Base-by-base conservation (phyloP, 2,888 invertebrate species). In the Ophion slaviceki region DNA sequence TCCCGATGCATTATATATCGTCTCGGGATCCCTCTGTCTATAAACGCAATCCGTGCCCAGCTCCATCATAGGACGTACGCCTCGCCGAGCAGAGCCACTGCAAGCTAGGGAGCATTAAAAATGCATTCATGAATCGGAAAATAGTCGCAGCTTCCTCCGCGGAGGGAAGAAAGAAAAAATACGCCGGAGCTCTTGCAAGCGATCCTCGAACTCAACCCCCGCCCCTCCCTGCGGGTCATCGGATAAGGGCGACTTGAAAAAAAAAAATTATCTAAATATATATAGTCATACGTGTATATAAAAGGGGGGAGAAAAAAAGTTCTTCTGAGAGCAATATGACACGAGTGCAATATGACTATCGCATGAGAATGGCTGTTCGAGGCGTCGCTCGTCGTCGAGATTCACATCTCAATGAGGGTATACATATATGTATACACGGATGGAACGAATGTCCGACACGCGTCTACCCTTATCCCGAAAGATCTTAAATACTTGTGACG, bases 401-500 rank as follows among this genome's bases (percentile, higher is more conserved):
- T 80, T 72, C 66, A 64, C 68, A 86, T 82, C 85, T 77, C 78
- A n/a, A 78, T 53, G 75, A 80, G 80, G 85, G 82, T 61, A 75
- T 36, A 79, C 10, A 14, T 45, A 57, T 32, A 17, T n/a, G 28
- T 68, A 45, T 70, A 45, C 24, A 61, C 20, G 24, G 28, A 68
- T 61, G 36, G 2, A 36, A 32, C 14, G 66, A 45, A 67, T 77
- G 70, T 64, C 64, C 57, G 70, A 87, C 93, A 93, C 93, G 93
- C 92, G 92, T 90, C 83, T 90, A 88, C 88, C 85, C 88, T 91
- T 93, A 93, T 93, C 93, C 84, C 66, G 45, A 79, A 28, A 20
- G 87, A 93, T 93, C 92, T 93, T 92, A 93, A 93, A 92, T 92
- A 92, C 92, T 91, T 87, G 90, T 87, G 89, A 87, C 91, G 91